Evolutionary conservation across 2,888 invertebrate species (phyloP), one percentile per base, ranked within the genome.

Genomic region (Acanthosepion pharaonis): DNA sequence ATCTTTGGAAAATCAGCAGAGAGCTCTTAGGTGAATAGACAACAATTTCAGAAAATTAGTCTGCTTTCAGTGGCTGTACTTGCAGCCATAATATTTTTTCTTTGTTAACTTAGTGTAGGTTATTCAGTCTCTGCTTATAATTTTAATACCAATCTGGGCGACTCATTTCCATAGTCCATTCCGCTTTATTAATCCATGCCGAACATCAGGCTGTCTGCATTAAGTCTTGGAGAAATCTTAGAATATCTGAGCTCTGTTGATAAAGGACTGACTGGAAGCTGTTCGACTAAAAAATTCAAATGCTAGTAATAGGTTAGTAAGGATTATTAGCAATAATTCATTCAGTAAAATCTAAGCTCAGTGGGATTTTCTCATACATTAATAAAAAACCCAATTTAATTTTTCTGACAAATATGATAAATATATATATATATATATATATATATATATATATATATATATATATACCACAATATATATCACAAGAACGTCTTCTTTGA

Each of bases 111-210:
- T 11, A n/a, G 78, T 78, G n/a, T n/a, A 78, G n/a, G 78, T n/a
- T n/a, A 78, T 78, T 78, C 78, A 78, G n/a, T n/a, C 78, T n/a
- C n/a, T 78, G n/a, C n/a, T 78, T n/a, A n/a, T 78, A 78, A 78
- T 78, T 78, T 78, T 78, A 78, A n/a, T n/a, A n/a, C n/a, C 78
- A 78, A 78, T 78, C 33, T 33, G 78, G 15, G n/a, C 42, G 42
- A 42, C 78, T 78, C 33, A 78, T 78, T 78, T 78, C n/a, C 18
- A n/a, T 33, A n/a, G 33, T 78, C n/a, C n/a, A n/a, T 78, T 33
- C 18, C 33, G n/a, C 78, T 78, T 15, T 78, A 28, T 78, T 78
- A 78, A 78, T 78, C n/a, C 78, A 78, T 78, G 15, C n/a, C n/a
- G 15, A 78, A 78, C 18, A 78, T 78, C n/a, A 78, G 78, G n/a